Evolutionary conservation across 2,113 vertebrate species (phyloP).

Genomic region (Atherinomorus stipes): DNA sequence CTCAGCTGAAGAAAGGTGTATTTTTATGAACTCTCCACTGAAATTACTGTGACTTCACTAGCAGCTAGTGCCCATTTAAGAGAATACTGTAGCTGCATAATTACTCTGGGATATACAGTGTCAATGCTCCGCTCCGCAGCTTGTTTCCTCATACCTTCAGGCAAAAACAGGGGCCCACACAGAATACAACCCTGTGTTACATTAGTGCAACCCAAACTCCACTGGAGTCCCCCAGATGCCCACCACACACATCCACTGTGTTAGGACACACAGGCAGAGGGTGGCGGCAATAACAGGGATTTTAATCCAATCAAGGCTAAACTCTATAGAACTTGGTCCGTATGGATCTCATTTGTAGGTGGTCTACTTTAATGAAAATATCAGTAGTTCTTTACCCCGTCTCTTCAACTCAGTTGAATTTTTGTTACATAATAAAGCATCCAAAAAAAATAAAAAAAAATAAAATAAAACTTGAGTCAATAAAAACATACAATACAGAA

Average conservation of each 20-base stretch:
- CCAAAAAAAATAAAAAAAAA: neutral
- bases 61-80: conserved; percentile 78
- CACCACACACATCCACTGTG: neutral
- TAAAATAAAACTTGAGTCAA: too few species aligned
- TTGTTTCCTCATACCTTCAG: conserved; percentile 78
- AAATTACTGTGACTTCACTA: conserved; percentile 88
- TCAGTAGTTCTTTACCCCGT: too few species aligned
- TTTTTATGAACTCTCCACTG: conserved; percentile 89
- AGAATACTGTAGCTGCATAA: conserved; percentile 85
- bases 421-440: neutral
- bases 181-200: conserved; percentile 83
- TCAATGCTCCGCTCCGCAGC: conserved; percentile 77
- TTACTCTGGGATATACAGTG: conserved; percentile 84
- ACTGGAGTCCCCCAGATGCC: neutral
- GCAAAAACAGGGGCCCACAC: conserved; percentile 78
- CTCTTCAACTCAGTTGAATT: too few species aligned
- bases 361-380: too few species aligned
- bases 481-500: too few species aligned
- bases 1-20: conserved; percentile 79
- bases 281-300: neutral
- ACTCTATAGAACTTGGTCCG: too few species aligned
- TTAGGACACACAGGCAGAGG: neutral
- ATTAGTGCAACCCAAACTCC: conserved; percentile 80
- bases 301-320: neutral
- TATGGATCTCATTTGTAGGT: too few species aligned